Percentiles rank a stretch among this genome's conserved stretches.
These are phyloP conservation scores for Hypomesus transpacificus DNA, from an alignment of 2,113 vertebrate genomes.

Conservation along the genomic window DNA sequence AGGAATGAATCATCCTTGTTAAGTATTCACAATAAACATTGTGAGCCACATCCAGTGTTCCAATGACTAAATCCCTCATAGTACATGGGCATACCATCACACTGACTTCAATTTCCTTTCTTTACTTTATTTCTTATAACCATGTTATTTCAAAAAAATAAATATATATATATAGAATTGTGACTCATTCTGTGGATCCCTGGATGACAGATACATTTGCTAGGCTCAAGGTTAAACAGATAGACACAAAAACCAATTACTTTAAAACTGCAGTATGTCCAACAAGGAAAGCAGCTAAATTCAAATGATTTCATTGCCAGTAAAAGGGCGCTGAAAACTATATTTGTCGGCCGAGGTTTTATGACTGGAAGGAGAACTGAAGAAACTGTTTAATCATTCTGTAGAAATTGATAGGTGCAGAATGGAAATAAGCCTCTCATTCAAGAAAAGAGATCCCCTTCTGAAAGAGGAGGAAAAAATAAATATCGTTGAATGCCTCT, in stretches of 20 bases:
- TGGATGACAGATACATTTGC: slow-evolving; percentile 8
- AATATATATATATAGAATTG: too few species aligned
- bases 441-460: slow-evolving; percentile 44
- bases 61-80: too few species aligned
- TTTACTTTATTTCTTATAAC: too few species aligned
- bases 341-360: slow-evolving; percentile 66
- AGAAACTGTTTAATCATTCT: slow-evolving; percentile 62
- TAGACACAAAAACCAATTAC: slow-evolving; percentile 30
- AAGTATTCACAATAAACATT: too few species aligned
- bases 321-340: slow-evolving; percentile 68
- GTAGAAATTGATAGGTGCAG: slow-evolving; percentile 68
- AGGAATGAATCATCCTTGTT: too few species aligned
- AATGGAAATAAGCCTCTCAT: slow-evolving; percentile 65
- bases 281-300: slow-evolving; percentile 57
- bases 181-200: too few species aligned
- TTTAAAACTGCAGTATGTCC: slow-evolving; percentile 32
- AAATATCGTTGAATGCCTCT: slow-evolving; percentile 59
- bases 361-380: slow-evolving; percentile 70
- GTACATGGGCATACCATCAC: too few species aligned
- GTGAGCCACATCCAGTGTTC: too few species aligned
- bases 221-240: slow-evolving; percentile 27
- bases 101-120: too few species aligned
- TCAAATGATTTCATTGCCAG: slow-evolving; percentile 69
- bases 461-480: slow-evolving; percentile 50
- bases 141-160: too few species aligned